Conservation (phyloP, 64 coral and sea anemone genomes). For the Acropora tenuis region DNA sequence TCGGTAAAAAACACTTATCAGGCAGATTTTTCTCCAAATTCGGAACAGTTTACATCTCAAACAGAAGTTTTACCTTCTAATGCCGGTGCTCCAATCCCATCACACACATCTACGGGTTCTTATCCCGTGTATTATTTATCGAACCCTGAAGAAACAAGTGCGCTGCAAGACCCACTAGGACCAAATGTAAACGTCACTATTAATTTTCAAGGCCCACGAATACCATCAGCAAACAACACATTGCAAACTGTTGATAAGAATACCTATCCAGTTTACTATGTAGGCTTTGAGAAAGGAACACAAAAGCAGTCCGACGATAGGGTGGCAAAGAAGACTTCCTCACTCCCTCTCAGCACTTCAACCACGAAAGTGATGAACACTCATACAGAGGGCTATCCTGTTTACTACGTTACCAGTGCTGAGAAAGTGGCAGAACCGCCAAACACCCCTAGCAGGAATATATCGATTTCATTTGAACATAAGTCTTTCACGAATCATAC, state of each 20-base stretch:
- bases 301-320: background rate
- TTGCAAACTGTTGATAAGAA: background rate
- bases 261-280: constrained; percentile 21
- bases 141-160: background rate
- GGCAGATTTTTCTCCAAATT: background rate
- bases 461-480: background rate
- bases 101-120: background rate
- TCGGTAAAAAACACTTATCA: background rate
- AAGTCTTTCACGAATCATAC: background rate
- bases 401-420: constrained; percentile 12
- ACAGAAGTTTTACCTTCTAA: background rate
- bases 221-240: background rate
- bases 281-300: background rate
- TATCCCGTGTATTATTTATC: constrained; percentile 29
- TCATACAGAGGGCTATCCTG: background rate
- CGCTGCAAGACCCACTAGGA: background rate
- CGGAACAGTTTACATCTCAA: background rate
- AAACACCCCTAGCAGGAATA: background rate
- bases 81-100: background rate
- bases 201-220: background rate
- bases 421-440: background rate
- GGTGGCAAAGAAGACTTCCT: background rate
- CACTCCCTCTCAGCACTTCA: background rate
- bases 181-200: background rate
- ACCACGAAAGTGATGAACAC: background rate